Percentiles rank a stretch among this genome's conserved stretches.
Evolutionary conservation across 2,888 invertebrate genomes (phyloP).

Genomic region (Hypomecis punctinalis): DNA sequence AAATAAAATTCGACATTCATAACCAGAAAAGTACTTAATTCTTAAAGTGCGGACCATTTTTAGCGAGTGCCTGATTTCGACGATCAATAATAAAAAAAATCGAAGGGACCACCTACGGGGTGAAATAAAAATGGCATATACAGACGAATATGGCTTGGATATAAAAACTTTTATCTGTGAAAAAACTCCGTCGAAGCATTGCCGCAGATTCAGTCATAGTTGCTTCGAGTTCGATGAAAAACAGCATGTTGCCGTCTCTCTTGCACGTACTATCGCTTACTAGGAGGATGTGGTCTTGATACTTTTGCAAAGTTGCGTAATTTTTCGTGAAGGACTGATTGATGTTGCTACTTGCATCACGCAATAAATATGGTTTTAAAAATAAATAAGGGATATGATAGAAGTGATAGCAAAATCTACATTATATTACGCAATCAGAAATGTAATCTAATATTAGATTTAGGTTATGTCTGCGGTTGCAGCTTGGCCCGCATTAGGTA

Average conservation of each 20-base stretch:
- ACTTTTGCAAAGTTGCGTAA: slow-evolving; percentile 49
- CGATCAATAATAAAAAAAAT: slow-evolving; percentile 26
- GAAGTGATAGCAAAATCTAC: no score
- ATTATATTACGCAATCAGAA: no score
- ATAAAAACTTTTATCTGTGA: slow-evolving; percentile 44
- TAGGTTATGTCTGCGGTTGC: no score
- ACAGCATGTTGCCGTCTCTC: slow-evolving; percentile 63
- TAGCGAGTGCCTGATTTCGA: slow-evolving; percentile 16
- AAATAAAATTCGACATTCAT: slow-evolving; percentile 11
- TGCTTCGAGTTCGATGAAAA: slow-evolving; percentile 61
- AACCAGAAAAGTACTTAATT: slow-evolving; percentile 19
- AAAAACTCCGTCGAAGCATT: slow-evolving; percentile 48
- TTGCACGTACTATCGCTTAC: slow-evolving; percentile 63
- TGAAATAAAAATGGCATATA: slow-evolving; percentile 34
- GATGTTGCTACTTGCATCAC: no score
- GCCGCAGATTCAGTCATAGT: slow-evolving; percentile 1
- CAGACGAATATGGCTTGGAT: slow-evolving; percentile 42
- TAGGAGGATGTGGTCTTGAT: slow-evolving; percentile 59
- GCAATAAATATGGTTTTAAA: no score
- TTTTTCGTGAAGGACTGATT: slow-evolving; percentile 5
- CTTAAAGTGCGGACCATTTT: slow-evolving; percentile 13
- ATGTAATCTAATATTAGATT: no score
- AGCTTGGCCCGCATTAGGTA: no score
- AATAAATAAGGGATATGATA: no score
- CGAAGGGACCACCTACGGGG: slow-evolving; percentile 40